Evolutionary conservation across 1,140 invertebrate genomes (phyloP).

Genomic region (Harpegnathos saltator): DNA sequence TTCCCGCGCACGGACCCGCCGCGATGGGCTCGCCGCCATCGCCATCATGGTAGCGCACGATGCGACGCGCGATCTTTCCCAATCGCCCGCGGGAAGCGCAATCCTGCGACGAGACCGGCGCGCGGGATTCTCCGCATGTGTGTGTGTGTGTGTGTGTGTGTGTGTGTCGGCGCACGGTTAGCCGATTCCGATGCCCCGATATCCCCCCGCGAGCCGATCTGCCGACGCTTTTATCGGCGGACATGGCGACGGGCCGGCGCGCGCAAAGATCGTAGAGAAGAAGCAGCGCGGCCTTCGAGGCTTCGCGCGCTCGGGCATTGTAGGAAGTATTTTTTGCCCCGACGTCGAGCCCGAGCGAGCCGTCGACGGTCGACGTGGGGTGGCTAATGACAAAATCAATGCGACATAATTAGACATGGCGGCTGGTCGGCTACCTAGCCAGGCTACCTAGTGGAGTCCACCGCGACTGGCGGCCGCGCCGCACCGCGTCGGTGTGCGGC

Average conservation of each 20-base stretch:
- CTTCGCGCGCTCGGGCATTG: constrained; percentile 48
- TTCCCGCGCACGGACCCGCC: not conserved
- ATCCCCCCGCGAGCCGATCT: not conserved
- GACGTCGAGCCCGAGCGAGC: constrained; percentile 74
- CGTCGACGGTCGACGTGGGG: constrained; percentile 76
- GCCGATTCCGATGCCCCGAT: not conserved
- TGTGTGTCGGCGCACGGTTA: not conserved
- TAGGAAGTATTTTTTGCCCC: constrained; percentile 79
- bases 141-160: constrained; percentile 15
- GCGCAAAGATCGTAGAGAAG: constrained; percentile 50
- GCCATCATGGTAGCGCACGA: too few relatives aligned
- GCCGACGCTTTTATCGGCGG: not conserved
- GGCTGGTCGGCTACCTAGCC: constrained; percentile 79
- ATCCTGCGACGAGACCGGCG: not conserved
- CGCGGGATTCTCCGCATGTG: not conserved
- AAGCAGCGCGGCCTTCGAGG: constrained; percentile 64
- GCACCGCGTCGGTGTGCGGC: constrained; percentile 12
- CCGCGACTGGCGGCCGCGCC: constrained; percentile 32
- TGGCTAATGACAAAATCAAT: constrained; percentile 86
- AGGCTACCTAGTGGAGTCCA: constrained; percentile 64
- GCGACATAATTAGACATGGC: constrained; percentile 86
- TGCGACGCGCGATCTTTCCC: not conserved
- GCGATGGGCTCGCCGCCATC: too few relatives aligned
- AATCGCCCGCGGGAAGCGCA: not conserved
- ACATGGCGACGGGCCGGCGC: too few relatives aligned